These are phyloP conservation scores for Leucania comma DNA, from an alignment of 2,888 invertebrate genomes.

Conservation along the genomic window DNA sequence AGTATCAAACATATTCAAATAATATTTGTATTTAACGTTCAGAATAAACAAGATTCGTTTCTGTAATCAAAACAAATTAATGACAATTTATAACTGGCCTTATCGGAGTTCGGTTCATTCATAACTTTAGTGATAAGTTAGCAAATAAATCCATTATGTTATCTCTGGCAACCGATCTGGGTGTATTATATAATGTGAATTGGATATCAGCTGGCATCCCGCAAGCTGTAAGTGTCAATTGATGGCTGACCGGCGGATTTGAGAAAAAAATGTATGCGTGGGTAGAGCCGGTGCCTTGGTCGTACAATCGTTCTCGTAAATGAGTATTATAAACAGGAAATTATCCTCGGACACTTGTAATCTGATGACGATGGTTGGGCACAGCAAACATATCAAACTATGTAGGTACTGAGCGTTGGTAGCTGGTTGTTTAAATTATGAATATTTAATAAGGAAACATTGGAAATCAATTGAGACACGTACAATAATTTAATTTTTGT, in stretches of 20 bases:
- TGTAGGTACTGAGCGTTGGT: too few relatives aligned
- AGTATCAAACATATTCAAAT: slow-evolving; percentile 56
- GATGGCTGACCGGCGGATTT: slow-evolving; percentile 23
- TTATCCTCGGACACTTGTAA: slow-evolving; percentile 13
- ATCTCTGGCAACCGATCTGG: slow-evolving; percentile 61
- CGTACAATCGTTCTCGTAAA: slow-evolving; percentile 33
- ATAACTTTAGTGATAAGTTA: slow-evolving; percentile 66
- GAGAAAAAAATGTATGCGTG: slow-evolving; percentile 23
- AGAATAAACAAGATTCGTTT: slow-evolving; percentile 59
- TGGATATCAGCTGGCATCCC: slow-evolving; percentile 52
- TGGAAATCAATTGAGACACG: background rate
- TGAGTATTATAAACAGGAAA: slow-evolving; percentile 24
- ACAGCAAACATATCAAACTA: background rate
- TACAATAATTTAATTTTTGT: background rate
- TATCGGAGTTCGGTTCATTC: slow-evolving; percentile 63
- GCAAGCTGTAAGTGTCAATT: slow-evolving; percentile 49
- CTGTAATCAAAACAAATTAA: slow-evolving; percentile 68
- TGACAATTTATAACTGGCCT: slow-evolving; percentile 59
- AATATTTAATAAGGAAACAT: background rate
- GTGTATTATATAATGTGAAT: slow-evolving; percentile 51
- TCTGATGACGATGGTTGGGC: background rate
- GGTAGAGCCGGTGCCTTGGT: slow-evolving; percentile 9
- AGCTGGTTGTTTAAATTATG: background rate
- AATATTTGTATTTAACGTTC: slow-evolving; percentile 51
- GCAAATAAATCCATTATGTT: slow-evolving; percentile 68